phyloP scores from a whole-genome alignment of 92 coral and sea anemone genomes.

The Epizoanthus illoricatus region DNA sequence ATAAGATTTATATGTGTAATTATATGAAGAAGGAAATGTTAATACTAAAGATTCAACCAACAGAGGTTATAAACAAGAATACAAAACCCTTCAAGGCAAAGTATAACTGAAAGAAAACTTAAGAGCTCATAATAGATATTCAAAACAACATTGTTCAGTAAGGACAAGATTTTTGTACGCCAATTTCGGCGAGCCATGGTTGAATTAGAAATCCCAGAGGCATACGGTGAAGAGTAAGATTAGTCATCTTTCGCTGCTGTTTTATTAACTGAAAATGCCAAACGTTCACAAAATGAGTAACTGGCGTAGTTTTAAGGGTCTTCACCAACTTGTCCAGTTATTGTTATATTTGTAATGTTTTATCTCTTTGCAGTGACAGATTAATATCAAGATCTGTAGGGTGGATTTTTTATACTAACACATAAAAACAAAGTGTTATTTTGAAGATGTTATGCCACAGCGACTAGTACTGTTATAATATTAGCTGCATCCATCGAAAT shows the following conservation, averaged over 20 bases:
- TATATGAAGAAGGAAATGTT: conserved; percentile 42
- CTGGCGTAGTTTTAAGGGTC: not conserved
- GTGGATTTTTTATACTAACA: too few relatives aligned
- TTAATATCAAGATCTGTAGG: too few relatives aligned
- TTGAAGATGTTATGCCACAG: too few relatives aligned
- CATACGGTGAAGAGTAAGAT: not conserved
- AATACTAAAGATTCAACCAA: conserved; percentile 32
- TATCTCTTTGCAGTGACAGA: too few relatives aligned
- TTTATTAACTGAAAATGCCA: not conserved
- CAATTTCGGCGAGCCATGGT: conserved; percentile 30
- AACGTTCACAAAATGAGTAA: not conserved
- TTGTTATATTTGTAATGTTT: too few relatives aligned
- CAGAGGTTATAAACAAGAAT: conserved; percentile 40
- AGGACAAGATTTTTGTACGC: conserved; percentile 40
- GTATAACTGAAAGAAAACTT: conserved; percentile 6
- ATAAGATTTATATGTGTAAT: conserved; percentile 45
- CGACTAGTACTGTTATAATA: too few relatives aligned
- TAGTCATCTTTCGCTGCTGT: not conserved
- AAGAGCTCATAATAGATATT: not conserved
- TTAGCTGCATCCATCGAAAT: too few relatives aligned
- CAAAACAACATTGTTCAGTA: conserved; percentile 26
- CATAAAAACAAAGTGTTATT: too few relatives aligned
- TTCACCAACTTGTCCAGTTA: too few relatives aligned
- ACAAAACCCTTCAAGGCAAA: conserved; percentile 30
- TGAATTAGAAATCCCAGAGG: conserved; percentile 16